These are phyloP conservation scores for Micromussa lordhowensis DNA, from an alignment of 92 coral and sea anemone genomes.

Conservation along the genomic window DNA sequence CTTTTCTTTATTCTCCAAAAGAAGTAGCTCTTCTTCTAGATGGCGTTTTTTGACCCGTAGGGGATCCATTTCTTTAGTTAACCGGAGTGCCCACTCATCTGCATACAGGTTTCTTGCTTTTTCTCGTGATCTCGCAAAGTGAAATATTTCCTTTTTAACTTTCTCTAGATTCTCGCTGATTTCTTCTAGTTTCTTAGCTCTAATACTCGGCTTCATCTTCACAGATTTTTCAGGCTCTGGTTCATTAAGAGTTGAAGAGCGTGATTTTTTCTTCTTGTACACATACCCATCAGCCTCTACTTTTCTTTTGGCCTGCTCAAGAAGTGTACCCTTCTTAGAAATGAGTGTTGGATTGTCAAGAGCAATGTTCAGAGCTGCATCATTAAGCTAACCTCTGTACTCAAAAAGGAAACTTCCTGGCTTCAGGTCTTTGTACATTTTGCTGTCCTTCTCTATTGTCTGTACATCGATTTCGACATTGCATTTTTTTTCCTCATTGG, in stretches of 20 bases:
- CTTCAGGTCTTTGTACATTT: no score
- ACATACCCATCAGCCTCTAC: constrained; percentile 36
- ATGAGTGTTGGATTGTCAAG: constrained; percentile 45
- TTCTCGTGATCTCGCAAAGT: not conserved
- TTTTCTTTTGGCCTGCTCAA: constrained; percentile 37
- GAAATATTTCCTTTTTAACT: constrained; percentile 43
- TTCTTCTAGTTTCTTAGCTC: constrained; percentile 22
- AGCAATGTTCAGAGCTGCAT: constrained; percentile 37
- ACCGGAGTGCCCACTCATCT: constrained; percentile 1
- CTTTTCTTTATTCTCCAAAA: constrained; percentile 32
- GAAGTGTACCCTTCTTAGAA: constrained; percentile 11
- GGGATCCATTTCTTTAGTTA: constrained; percentile 11
- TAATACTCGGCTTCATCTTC: constrained; percentile 22
- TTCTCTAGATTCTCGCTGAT: constrained; percentile 52
- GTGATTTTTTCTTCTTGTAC: constrained; percentile 51
- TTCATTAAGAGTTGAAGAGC: no score
- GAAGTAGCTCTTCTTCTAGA: constrained; percentile 39
- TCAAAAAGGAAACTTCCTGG: constrained; percentile 29
- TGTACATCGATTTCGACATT: no score
- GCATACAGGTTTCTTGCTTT: not conserved
- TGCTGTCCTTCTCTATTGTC: no score
- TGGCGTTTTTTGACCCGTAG: not conserved
- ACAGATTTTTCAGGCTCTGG: constrained; percentile 45
- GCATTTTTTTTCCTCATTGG: no score
- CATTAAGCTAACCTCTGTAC: constrained; percentile 44